These are phyloP conservation scores for Papilio protenor DNA, from an alignment of 2,888 invertebrate species.

Conservation along the genomic window DNA sequence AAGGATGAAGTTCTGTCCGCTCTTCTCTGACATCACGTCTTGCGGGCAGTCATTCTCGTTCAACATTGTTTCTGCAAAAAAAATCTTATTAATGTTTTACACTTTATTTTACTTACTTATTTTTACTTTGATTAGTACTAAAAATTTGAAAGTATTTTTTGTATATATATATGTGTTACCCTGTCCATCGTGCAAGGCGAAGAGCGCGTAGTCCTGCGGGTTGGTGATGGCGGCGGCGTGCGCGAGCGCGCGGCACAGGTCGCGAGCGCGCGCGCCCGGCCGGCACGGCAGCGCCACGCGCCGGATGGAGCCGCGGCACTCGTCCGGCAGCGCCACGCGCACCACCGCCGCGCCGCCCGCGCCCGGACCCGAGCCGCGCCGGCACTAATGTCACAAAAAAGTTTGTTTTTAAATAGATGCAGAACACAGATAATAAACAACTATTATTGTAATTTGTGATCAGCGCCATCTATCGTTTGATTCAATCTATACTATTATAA, in stretches of 20 bases:
- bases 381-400: too few species aligned
- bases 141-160: neutral
- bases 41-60: constrained; percentile 96
- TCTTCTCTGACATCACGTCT: constrained; percentile 89
- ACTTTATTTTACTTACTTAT: too few species aligned
- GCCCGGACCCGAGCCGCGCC: too few species aligned
- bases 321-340: constrained; percentile 96
- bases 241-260: constrained; percentile 97
- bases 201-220: constrained; percentile 97
- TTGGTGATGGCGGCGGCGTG: constrained; percentile 98
- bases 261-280: constrained; percentile 96
- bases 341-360: constrained; percentile 59
- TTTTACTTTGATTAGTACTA: neutral
- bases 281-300: constrained; percentile 96
- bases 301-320: constrained; percentile 95
- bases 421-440: too few species aligned
- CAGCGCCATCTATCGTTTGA: too few species aligned
- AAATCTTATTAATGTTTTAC: neutral
- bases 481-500: too few species aligned
- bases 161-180: constrained; percentile 78
- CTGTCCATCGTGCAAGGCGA: constrained; percentile 94
- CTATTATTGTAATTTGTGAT: too few species aligned
- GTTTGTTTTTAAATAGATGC: too few species aligned
- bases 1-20: constrained; percentile 93
- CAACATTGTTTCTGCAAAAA: constrained; percentile 92